These are phyloP conservation scores for Ruditapes philippinarum DNA, from an alignment of 1,140 invertebrate genomes.

Conservation along the genomic window DNA sequence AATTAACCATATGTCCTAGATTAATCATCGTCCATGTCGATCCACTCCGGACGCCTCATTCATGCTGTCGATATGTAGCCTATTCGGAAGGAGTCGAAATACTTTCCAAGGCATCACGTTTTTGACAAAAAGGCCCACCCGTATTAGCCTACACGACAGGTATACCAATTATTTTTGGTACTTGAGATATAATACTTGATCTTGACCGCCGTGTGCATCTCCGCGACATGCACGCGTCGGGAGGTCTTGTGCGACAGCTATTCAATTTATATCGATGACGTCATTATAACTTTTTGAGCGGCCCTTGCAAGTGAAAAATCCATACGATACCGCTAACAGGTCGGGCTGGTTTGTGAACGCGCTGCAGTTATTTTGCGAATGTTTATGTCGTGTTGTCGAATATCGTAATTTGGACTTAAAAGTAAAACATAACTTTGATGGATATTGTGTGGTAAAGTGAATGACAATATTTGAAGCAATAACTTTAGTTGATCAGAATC, in stretches of 20 bases:
- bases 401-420: neutral
- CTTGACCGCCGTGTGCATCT: too few species aligned
- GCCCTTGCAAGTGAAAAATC: conserved; percentile 27
- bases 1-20: too few species aligned
- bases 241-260: neutral
- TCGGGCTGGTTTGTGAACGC: conserved; percentile 35
- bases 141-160: too few species aligned
- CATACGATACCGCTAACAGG: conserved; percentile 40
- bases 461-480: neutral
- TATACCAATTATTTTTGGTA: too few species aligned
- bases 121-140: too few species aligned
- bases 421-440: neutral
- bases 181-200: too few species aligned
- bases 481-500: neutral
- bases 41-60: too few species aligned
- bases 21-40: too few species aligned
- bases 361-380: conserved; percentile 12
- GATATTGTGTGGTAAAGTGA: neutral
- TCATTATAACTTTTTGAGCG: conserved; percentile 23
- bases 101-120: too few species aligned
- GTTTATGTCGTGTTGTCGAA: neutral
- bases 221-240: too few species aligned
- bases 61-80: too few species aligned
- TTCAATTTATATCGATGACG: conserved; percentile 6
- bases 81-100: too few species aligned